Conservation (phyloP, 2,113 vertebrate genomes). For the Pelecanus crispus region DNA sequence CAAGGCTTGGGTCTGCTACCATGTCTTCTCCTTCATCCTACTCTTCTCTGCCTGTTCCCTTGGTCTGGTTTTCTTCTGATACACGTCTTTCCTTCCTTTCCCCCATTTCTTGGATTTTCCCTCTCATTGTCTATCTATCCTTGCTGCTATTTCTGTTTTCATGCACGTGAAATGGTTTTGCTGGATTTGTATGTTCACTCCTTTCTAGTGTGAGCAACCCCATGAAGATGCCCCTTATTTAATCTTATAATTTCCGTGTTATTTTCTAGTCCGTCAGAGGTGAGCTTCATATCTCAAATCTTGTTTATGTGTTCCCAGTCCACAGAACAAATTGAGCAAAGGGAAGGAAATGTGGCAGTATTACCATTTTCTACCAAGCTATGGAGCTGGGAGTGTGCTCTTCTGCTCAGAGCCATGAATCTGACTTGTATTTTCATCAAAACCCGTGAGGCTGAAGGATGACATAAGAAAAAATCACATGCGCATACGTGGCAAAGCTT, state of each 20-base stretch:
- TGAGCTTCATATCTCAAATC: not conserved
- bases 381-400: not conserved
- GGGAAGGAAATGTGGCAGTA: conserved; percentile 27
- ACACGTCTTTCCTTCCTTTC: not conserved
- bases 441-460: not conserved
- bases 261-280: not conserved
- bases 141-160: not conserved
- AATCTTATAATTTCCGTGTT: not conserved
- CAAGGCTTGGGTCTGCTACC: not conserved
- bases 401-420: not conserved
- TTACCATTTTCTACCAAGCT: conserved; percentile 18
- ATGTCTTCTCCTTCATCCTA: not conserved
- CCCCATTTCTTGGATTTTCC: not conserved
- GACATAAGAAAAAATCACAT: not conserved
- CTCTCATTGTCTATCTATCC: not conserved
- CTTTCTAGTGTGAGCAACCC: not conserved
- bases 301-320: not conserved
- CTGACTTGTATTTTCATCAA: rapidly evolving
- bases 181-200: not conserved
- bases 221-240: not conserved
- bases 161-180: not conserved
- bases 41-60: not conserved
- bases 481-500: not conserved
- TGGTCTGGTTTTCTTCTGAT: not conserved
- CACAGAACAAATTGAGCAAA: not conserved